Percentiles rank a stretch among this genome's conserved stretches.
These are phyloP conservation scores for Petrolisthes cinctipes DNA, from an alignment of 2,888 invertebrate species.

Conservation along the genomic window DNA sequence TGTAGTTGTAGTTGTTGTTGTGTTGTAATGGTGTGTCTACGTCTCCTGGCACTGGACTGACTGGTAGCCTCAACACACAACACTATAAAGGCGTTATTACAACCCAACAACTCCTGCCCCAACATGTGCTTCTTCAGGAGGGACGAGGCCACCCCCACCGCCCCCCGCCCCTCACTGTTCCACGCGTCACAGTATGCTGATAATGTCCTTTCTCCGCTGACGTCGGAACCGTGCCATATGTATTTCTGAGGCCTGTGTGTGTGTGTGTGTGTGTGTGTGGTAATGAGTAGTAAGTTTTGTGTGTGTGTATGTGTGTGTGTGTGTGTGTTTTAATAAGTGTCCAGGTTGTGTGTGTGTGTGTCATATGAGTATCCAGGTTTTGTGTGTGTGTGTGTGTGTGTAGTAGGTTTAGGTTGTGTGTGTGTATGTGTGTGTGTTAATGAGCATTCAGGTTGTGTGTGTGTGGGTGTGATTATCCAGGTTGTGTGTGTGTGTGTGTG, in stretches of 20 bases:
- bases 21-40: slow-evolving; percentile 21
- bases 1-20: no score
- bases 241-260: slow-evolving; percentile 86
- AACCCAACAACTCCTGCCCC: slow-evolving; percentile 84
- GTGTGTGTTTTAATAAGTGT: neutral
- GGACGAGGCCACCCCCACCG: slow-evolving; percentile 85
- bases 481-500: no score
- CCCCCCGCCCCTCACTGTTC: slow-evolving; percentile 82
- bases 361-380: no score
- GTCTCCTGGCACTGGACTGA: slow-evolving; percentile 67
- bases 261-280: no score
- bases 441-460: no score
- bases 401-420: no score
- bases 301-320: neutral
- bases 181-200: slow-evolving; percentile 93
- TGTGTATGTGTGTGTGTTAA: no score
- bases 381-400: no score
- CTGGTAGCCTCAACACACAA: slow-evolving; percentile 88
- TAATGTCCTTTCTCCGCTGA: slow-evolving; percentile 85
- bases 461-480: no score
- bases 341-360: neutral
- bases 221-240: slow-evolving; percentile 94
- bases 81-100: slow-evolving; percentile 88
- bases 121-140: slow-evolving; percentile 81
- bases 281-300: no score